Percentiles rank a stretch among this genome's conserved stretches.
phyloP scores from a whole-genome alignment of 1,140 invertebrate genomes.

The Microplitis mediator region DNA sequence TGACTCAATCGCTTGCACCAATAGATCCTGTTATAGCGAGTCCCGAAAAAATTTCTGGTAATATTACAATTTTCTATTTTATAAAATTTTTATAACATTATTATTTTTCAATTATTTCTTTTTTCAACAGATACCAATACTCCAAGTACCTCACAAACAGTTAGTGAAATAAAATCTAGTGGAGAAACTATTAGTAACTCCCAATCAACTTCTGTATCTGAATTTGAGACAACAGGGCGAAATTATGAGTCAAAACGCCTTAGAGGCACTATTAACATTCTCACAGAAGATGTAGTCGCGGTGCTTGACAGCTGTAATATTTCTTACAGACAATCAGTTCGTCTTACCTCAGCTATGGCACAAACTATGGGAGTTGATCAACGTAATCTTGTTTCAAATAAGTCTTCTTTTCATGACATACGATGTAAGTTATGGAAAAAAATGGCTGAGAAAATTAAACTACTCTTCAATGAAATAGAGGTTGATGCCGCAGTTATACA shows the following conservation, averaged over 20 bases:
- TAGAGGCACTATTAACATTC: constrained; percentile 37
- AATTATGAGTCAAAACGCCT: constrained; percentile 23
- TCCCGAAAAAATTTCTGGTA: background rate
- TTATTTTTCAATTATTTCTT: background rate
- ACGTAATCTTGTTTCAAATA: constrained; percentile 32
- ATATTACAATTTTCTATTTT: constrained; percentile 1
- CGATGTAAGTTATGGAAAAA: constrained; percentile 24
- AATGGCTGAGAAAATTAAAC: constrained; percentile 19
- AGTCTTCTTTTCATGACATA: constrained; percentile 34
- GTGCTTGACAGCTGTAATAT: constrained; percentile 34
- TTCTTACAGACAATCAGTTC: constrained; percentile 36
- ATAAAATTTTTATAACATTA: background rate
- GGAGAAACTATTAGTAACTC: background rate
- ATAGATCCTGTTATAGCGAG: too few species aligned
- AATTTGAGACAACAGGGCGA: background rate
- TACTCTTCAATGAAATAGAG: constrained; percentile 26
- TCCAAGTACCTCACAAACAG: background rate
- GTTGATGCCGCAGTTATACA: constrained; percentile 27
- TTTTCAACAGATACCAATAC: background rate
- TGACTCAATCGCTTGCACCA: too few species aligned
- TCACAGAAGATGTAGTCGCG: constrained; percentile 39
- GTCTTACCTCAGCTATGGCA: constrained; percentile 26
- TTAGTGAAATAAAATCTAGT: background rate
- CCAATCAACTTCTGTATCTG: background rate
- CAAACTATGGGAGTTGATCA: constrained; percentile 30